Percentiles rank a stretch among this genome's conserved stretches.
These are phyloP conservation scores for Tamandua tetradactyla DNA, from an alignment of 2,797 vertebrate species.

Conservation along the genomic window DNA sequence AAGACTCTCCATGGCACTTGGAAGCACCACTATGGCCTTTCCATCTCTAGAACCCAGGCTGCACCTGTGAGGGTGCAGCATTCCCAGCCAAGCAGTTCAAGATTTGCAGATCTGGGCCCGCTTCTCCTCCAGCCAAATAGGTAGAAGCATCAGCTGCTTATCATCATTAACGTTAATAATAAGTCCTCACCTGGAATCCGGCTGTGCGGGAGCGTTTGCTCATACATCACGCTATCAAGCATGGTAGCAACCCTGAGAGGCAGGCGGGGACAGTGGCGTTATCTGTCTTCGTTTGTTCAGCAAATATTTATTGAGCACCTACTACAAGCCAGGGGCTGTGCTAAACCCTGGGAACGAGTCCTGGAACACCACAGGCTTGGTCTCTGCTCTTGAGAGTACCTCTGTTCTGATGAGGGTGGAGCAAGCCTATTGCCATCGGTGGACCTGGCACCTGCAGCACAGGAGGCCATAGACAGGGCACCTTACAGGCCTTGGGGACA, in stretches of 20 bases:
- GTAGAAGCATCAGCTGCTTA: background rate
- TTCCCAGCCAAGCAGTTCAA: background rate
- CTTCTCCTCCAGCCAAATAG: background rate
- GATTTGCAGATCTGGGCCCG: background rate
- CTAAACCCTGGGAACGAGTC: background rate
- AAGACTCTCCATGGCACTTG: background rate
- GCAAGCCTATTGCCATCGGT: accelerated
- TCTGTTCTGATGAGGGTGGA: background rate
- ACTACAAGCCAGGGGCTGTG: background rate
- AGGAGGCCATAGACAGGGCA: background rate
- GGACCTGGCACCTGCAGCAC: too few species aligned
- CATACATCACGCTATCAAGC: background rate
- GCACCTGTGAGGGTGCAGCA: accelerated
- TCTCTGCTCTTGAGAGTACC: background rate
- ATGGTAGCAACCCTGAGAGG: background rate
- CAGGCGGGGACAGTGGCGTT: background rate
- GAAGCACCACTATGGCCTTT: accelerated
- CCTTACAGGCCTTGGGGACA: background rate
- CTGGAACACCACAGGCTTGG: background rate
- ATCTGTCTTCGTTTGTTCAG: background rate
- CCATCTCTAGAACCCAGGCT: background rate
- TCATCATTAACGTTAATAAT: background rate
- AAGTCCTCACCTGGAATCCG: background rate
- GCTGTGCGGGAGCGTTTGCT: background rate
- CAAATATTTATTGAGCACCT: background rate